phyloP scores from a whole-genome alignment of 1,140 invertebrate species.

The Scylla paramamosain region DNA sequence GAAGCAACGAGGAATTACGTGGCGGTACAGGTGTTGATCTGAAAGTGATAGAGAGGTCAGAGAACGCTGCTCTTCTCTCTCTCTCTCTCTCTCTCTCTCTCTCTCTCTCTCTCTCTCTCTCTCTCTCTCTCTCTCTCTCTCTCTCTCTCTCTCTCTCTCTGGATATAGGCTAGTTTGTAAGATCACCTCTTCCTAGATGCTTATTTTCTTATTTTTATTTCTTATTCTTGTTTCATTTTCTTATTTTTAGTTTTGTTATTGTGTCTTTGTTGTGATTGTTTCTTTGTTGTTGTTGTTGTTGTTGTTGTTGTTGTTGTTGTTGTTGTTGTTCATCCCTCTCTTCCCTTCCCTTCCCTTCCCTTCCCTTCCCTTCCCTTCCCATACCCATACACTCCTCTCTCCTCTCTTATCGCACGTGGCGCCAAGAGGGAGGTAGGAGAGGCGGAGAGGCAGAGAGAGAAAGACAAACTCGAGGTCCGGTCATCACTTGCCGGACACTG shows the following conservation, averaged over 20 bases:
- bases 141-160: no score
- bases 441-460: constrained; percentile 15
- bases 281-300: no score
- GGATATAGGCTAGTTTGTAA: no score
- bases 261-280: no score
- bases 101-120: background rate
- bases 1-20: no score
- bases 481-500: background rate
- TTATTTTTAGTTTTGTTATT: background rate
- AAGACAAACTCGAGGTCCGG: background rate
- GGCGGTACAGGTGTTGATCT: no score
- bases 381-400: background rate
- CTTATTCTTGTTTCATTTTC: background rate
- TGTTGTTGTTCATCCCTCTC: background rate
- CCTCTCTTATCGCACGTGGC: background rate
- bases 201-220: no score
- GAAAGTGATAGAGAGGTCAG: background rate
- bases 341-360: background rate
- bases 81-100: background rate
- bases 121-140: no score
- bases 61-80: background rate
- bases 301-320: no score
- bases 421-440: background rate
- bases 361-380: background rate
- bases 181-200: no score